Evolutionary conservation across 2,797 vertebrate species (phyloP), one percentile per base, ranked within the genome.

Genomic region (Taenioides sp.): DNA sequence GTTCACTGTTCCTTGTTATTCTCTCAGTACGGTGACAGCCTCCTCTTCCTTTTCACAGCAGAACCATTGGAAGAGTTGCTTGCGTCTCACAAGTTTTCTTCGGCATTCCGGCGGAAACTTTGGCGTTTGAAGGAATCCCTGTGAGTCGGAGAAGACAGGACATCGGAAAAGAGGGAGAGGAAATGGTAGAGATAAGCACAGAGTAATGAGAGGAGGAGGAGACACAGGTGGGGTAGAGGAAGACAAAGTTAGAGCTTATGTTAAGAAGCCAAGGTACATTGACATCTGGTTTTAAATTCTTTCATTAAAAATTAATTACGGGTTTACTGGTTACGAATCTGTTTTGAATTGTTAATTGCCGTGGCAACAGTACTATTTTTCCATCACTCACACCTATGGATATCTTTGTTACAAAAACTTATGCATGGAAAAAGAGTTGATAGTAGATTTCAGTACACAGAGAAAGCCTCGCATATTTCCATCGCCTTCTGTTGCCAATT

Each of bases 51-150:
- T 81, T 83, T 75, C 28, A 2, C 58, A 75, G 81, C 55, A 11
- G 66, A 52, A 67, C 43, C 43, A 47, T 0, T 55, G 73, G 75
- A 81, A 28, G 63, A 76, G 72, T 67, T n/a, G 5, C 20, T 10
- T 10, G 69, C 66, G 65, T 78, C 89, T 94, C 93, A 94, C 78
- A 91, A 88, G 90, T 86, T 93, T 81, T 94, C 94, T 81, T 95
- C 94, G 27, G 65, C 92, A 78, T 89, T 62, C 84, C 88, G 89
- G 71, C 94, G 93, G 77, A 95, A 92, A 87, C 94, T 95, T 60
- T 92, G 84, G 68, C 93, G 90, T 87, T 95, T 95, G 84, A 94
- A 92, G 77, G 93, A 94, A 71, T 95, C 94, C 86, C 94, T 95
- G 80, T 55, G 74, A 80, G 78, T 66, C 52, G 37, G 57, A 70